Base-by-base conservation (phyloP, 2,888 invertebrate genomes). In the Podotricha telesiphe region DNA sequence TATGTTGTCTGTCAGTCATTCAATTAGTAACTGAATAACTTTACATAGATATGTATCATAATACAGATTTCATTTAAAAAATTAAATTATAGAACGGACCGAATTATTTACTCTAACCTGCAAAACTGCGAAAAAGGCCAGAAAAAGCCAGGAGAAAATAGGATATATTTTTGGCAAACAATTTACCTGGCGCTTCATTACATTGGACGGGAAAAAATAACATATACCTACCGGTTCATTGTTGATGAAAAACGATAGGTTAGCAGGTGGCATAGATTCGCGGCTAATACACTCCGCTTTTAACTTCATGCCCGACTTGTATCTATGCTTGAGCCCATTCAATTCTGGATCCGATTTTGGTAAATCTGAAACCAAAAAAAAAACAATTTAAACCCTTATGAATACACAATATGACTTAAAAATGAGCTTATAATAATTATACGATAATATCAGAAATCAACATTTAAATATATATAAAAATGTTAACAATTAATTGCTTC, bases 191-290 rank as follows among this genome's bases (percentile, higher is more conserved):
- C 7, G 17, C 19, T 19, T 19, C 19, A 48, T 19, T 19, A 15
- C 10, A 48, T 19, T 11, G 11, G 17, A 20, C 10, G 7, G 22
- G 22, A 15, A 51, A 51, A 22, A 15, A 51, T 51, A 51, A 17
- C 42, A 68, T 86, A 83, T 77, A 91, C 91, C 76, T 77, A 91
- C 91, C 76, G 86, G 85, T 74, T 89, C 88, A 73, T 82, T 88
- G 78, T 91, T 91, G 66, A 91, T 83, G 77, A 86, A 91, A 75
- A 90, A 91, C 0, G 91, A 87, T 15, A 91, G 79, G 73, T 91
- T 91, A 17, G 91, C 90, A 0, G 91, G 86, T 1, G 91, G 91
- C 73, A 86, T 72, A 0, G 91, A 88, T 70, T 87, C 83, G 17
- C 80, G 79, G 72, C 89, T 88, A 67, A 86, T 80, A 73, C 91